phyloP scores from a whole-genome alignment of 2,888 invertebrate genomes.

The Rugalucina vietnamica region DNA sequence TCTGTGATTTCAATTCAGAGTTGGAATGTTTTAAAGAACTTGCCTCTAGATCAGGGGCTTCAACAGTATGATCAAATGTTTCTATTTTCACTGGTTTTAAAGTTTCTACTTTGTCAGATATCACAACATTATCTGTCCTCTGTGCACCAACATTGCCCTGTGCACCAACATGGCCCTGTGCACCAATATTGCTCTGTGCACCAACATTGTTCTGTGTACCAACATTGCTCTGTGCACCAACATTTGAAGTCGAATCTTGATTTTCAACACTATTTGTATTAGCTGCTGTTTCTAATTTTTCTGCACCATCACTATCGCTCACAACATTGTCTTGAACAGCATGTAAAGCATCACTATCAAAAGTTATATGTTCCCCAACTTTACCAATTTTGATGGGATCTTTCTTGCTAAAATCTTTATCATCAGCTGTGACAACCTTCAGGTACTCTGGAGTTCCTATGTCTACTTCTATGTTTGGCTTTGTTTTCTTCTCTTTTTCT shows the following conservation, averaged over 20 bases:
- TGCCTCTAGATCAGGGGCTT: slow-evolving; percentile 38
- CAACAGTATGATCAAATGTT: slow-evolving; percentile 47
- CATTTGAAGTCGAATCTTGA: background rate
- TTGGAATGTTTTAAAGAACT: slow-evolving; percentile 42
- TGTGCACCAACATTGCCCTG: background rate
- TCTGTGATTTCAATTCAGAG: slow-evolving; percentile 13
- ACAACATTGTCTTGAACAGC: background rate
- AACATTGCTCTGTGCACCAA: background rate
- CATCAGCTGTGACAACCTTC: slow-evolving; percentile 32
- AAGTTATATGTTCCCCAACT: background rate
- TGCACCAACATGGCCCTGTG: too few relatives aligned
- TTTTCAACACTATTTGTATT: background rate
- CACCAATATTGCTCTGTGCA: background rate
- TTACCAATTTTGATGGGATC: background rate
- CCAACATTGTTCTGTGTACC: too few relatives aligned
- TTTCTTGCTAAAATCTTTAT: slow-evolving; percentile 1
- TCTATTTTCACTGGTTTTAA: slow-evolving; percentile 46
- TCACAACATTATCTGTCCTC: slow-evolving; percentile 3
- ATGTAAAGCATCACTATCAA: background rate
- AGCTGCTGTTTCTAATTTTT: background rate
- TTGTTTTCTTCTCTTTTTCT: background rate
- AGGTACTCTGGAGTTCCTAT: slow-evolving; percentile 20
- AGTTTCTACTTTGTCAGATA: background rate
- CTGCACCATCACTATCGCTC: background rate
- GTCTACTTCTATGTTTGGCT: background rate